Base-by-base conservation (phyloP, 2,888 invertebrate genomes). In the Heliconius cydno region DNA sequence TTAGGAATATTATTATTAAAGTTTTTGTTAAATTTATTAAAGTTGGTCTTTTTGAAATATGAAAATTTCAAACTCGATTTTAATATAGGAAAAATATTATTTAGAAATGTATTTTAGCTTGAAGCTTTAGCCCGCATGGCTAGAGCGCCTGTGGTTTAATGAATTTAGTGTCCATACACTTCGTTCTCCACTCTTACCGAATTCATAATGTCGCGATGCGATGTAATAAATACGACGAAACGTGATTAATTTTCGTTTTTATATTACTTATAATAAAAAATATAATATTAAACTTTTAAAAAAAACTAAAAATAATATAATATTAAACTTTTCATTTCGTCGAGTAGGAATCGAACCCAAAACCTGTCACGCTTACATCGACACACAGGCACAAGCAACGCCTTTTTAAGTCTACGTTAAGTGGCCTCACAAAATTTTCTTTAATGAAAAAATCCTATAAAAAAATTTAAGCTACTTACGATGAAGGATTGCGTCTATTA, bases 401-500 rank as follows among this genome's bases (percentile, higher is more conserved):
- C 34, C 7, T 34, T 34, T 7, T 34, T 7, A 34, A 34, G 34
- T 1, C 34, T 34, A 34, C 34, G 34, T 34, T 34, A 34, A 6
- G 34, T 34, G 34, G 34, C 34, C 1, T 34, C 57, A 22, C 3
- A 22, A 57, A 22, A 22, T 6, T 22, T 57, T 19, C 7, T 57
- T 57, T 19, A 57, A 60, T 10, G 0, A n/a, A 38, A 38, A 28
- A 60, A 68, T 63, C 28, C 66, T 79, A 60, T 70, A 79, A 76
- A 15, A 34, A 67, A 60, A 66, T 41, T 13, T 78, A 28, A 38
- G 38, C 28, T 70, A 90, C 94, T 93, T 87, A 94, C 94, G 91
- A 91, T 63, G 92, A 91, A 19, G 94, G 94, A 84, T 94, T 94
- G 77, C 89, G 91, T 83, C 89, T 92, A 87, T 94, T 94, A 87